Evolutionary conservation across 2,113 vertebrate species (phyloP).

Genomic region (Illadopsis cleaveri): DNA sequence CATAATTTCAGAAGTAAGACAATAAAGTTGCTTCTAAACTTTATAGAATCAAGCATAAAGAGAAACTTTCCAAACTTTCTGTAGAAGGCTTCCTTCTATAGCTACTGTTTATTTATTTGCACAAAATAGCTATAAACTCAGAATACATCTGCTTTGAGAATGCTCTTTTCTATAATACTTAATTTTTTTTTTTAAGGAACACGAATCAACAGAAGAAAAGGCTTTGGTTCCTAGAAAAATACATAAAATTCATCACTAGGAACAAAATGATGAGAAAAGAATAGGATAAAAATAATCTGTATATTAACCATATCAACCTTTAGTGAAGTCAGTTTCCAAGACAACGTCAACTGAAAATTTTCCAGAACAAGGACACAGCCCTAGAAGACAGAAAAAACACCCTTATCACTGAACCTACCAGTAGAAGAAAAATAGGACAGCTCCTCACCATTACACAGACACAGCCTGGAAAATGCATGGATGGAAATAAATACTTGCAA

Average conservation of each 20-base stretch:
- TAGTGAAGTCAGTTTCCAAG: conserved; percentile 45
- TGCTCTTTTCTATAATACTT: not conserved
- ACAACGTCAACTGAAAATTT: conserved; percentile 29
- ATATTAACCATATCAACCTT: not conserved
- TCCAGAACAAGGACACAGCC: not conserved
- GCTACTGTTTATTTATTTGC: not conserved
- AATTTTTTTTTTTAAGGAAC: not conserved
- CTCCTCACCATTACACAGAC: not conserved
- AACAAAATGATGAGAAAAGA: not conserved
- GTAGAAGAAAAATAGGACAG: not conserved
- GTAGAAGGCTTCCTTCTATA: not conserved
- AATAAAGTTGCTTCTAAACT: not conserved
- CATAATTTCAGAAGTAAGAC: not conserved
- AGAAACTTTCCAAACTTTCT: not conserved
- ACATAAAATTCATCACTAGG: not conserved
- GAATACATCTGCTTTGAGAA: not conserved
- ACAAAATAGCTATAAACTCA: not conserved
- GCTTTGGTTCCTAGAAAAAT: not conserved
- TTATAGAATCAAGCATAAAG: not conserved
- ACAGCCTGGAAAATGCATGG: not conserved
- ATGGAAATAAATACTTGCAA: not conserved
- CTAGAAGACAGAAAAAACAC: not conserved
- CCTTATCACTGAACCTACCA: not conserved
- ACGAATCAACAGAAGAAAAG: not conserved
- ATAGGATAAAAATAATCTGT: conserved; percentile 19